Evolutionary conservation across 2,113 vertebrate species (phyloP).

Genomic region (Falcunculus frontatus): DNA sequence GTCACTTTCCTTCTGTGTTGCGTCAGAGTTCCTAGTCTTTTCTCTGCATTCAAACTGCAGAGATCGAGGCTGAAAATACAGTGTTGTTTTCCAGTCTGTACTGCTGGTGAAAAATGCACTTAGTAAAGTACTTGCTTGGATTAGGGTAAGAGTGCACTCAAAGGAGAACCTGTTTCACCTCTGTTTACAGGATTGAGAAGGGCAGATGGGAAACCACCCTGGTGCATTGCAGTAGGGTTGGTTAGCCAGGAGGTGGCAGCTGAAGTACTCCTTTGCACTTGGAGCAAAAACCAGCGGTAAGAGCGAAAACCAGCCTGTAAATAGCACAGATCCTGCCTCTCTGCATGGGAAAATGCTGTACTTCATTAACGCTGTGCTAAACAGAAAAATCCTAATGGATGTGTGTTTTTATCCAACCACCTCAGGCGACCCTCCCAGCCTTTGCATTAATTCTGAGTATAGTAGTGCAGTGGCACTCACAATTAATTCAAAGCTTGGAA

Average conservation of each 20-base stretch:
- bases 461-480: neutral
- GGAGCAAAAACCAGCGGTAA: neutral
- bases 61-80: neutral
- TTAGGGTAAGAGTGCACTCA: neutral
- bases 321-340: neutral
- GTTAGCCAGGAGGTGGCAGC: conserved; percentile 66
- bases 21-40: neutral
- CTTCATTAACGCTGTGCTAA: conserved; percentile 19
- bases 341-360: neutral
- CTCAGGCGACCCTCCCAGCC: neutral
- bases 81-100: neutral
- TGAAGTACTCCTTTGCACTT: neutral
- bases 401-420: neutral
- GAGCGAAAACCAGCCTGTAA: neutral
- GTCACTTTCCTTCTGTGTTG: neutral
- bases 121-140: neutral
- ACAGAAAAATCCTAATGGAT: neutral
- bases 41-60: neutral
- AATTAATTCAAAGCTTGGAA: conserved; percentile 40
- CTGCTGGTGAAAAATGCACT: neutral
- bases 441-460: neutral
- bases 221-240: neutral
- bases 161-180: neutral
- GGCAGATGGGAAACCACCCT: neutral
- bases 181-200: neutral